phyloP scores from a whole-genome alignment of 2,888 invertebrate genomes.

The Chrysomela aeneicollis region DNA sequence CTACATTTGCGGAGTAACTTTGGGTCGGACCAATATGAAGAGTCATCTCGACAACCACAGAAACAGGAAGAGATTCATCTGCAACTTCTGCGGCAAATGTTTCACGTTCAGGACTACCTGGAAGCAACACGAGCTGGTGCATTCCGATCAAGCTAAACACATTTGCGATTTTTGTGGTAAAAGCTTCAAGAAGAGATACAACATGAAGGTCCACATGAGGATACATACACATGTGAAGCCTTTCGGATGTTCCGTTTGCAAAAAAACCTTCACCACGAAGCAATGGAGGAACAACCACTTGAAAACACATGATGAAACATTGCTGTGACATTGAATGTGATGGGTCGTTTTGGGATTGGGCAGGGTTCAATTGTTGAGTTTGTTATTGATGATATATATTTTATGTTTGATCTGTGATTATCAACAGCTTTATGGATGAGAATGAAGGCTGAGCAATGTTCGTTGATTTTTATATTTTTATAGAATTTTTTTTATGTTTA shows the following conservation, averaged over 20 bases:
- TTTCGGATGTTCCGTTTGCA: conserved; percentile 49
- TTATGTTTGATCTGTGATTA: too few relatives aligned
- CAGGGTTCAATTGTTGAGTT: too few relatives aligned
- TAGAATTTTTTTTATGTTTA: too few relatives aligned
- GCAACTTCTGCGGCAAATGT: conserved; percentile 43
- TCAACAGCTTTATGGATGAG: too few relatives aligned
- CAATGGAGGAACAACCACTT: conserved; percentile 44
- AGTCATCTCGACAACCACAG: conserved; percentile 32
- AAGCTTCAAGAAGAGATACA: conserved; percentile 32
- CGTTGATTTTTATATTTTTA: too few relatives aligned
- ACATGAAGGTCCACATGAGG: conserved; percentile 18
- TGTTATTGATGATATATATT: too few relatives aligned
- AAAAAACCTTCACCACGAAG: conserved; percentile 49
- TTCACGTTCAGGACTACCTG: conserved; percentile 35
- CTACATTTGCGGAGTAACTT: conserved; percentile 42
- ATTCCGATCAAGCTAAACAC: conserved; percentile 32
- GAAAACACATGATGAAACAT: conserved; percentile 15
- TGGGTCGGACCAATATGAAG: conserved; percentile 27
- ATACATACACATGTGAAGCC: conserved; percentile 17
- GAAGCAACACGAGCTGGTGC: conserved; percentile 47
- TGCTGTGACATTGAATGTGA: too few relatives aligned
- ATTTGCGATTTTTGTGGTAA: conserved; percentile 38
- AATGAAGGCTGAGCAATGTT: too few relatives aligned
- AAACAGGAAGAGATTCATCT: conserved; percentile 23
- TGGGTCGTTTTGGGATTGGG: too few relatives aligned